Conservation (phyloP, 1,140 invertebrate species). For the Oncopodura yosiiana region DNA sequence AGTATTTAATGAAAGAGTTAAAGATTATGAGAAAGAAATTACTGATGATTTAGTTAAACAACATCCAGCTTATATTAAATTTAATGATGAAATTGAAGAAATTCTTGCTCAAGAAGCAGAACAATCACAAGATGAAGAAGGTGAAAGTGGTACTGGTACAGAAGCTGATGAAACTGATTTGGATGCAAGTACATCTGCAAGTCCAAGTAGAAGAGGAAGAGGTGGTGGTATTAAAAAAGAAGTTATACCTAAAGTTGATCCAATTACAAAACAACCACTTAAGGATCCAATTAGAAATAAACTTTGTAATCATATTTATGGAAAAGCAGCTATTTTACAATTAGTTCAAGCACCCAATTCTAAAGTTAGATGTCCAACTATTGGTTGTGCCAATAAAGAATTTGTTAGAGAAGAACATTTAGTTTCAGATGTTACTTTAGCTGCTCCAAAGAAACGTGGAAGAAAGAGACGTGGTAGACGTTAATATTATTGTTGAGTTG, state of each 20-base stretch:
- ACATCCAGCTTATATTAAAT: background rate
- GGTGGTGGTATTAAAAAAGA: background rate
- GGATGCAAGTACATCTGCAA: slow-evolving; percentile 4
- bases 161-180: background rate
- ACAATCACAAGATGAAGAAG: background rate
- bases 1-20: background rate
- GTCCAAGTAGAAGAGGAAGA: background rate
- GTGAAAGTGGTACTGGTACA: background rate
- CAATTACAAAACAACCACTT: slow-evolving; percentile 14
- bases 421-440: background rate
- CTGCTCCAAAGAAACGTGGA: too few species aligned
- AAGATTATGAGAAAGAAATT: background rate
- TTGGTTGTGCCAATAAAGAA: slow-evolving; percentile 4
- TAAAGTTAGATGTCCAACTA: background rate
- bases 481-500: too few species aligned
- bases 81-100: background rate
- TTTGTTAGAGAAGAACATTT: background rate
- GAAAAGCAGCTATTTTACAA: slow-evolving; percentile 12
- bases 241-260: slow-evolving; percentile 14
- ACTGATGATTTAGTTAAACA: background rate
- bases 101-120: too few species aligned
- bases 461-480: too few species aligned
- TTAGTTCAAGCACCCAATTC: slow-evolving; percentile 2
- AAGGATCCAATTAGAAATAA: slow-evolving; percentile 14
- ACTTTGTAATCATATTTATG: slow-evolving; percentile 21